A percentile compares a stretch with the other conserved stretches of the same genome.
Conservation (phyloP, 1,140 invertebrate species). For the Apis dorsata region DNA sequence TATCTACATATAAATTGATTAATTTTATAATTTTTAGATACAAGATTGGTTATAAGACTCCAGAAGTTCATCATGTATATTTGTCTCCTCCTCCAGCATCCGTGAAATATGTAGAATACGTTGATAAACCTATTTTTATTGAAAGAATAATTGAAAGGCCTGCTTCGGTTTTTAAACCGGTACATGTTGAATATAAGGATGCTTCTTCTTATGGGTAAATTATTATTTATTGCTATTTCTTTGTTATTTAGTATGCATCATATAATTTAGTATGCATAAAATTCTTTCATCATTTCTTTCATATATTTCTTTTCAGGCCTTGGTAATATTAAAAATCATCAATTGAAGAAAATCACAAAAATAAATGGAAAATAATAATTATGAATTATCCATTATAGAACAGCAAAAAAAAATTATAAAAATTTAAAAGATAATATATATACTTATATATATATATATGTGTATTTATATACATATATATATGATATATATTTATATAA, state of each 20-base stretch:
- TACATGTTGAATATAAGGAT: constrained; percentile 67
- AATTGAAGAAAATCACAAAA: rapidly evolving
- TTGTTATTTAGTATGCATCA: background rate
- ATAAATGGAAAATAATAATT: background rate
- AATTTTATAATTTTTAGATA: constrained; percentile 56
- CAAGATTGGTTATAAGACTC: constrained; percentile 72
- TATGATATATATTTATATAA: too few relatives aligned
- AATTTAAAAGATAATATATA: too few relatives aligned
- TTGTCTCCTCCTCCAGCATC: constrained; percentile 67
- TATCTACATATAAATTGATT: background rate
- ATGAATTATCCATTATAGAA: background rate
- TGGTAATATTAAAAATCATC: constrained; percentile 16
- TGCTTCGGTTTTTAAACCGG: constrained; percentile 67
- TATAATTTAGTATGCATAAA: background rate
- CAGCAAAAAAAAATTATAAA: background rate
- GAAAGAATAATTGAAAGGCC: constrained; percentile 72
- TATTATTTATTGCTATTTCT: too few relatives aligned
- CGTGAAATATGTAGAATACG: constrained; percentile 74
- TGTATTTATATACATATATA: too few relatives aligned
- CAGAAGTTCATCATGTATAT: constrained; percentile 74
- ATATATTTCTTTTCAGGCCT: background rate
- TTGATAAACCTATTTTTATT: constrained; percentile 75
- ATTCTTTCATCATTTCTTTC: background rate
- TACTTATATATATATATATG: too few relatives aligned
- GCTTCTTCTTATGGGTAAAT: constrained; percentile 70